Evolutionary conservation across 2,888 invertebrate genomes (phyloP).

Genomic region (Coelopa pilipes): DNA sequence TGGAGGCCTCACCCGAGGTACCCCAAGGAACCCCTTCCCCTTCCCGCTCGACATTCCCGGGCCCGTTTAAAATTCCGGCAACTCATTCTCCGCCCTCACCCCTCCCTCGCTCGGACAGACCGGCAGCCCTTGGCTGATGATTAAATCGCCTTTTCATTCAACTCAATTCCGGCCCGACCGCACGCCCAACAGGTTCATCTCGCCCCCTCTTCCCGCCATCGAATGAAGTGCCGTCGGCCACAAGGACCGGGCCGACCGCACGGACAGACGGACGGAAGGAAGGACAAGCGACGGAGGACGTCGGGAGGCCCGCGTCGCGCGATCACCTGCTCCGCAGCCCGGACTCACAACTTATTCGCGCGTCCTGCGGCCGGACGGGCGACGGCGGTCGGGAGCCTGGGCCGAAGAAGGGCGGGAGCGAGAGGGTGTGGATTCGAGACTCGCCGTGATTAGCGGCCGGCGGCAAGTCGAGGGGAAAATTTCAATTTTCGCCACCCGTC

Average conservation of each 20-base stretch:
- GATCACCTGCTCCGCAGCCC: no score
- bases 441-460: no score
- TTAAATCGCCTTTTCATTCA: slow-evolving; percentile 31
- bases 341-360: no score
- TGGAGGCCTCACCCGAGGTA: no score
- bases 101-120: background rate
- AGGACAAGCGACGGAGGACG: background rate
- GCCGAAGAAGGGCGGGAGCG: no score
- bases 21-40: no score
- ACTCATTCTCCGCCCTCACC: background rate
- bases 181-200: slow-evolving; percentile 16
- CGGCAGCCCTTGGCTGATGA: slow-evolving; percentile 32
- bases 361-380: no score
- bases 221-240: background rate
- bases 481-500: no score
- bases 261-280: background rate
- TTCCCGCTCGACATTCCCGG: background rate
- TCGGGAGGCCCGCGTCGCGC: background rate
- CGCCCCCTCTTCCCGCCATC: background rate
- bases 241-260: background rate
- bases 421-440: no score
- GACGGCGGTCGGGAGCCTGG: no score
- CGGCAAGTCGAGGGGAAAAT: no score
- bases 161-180: slow-evolving; percentile 7
- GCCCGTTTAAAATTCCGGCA: background rate